phyloP scores from a whole-genome alignment of 2,797 vertebrate genomes.

The Anolis apletophallus region DNA sequence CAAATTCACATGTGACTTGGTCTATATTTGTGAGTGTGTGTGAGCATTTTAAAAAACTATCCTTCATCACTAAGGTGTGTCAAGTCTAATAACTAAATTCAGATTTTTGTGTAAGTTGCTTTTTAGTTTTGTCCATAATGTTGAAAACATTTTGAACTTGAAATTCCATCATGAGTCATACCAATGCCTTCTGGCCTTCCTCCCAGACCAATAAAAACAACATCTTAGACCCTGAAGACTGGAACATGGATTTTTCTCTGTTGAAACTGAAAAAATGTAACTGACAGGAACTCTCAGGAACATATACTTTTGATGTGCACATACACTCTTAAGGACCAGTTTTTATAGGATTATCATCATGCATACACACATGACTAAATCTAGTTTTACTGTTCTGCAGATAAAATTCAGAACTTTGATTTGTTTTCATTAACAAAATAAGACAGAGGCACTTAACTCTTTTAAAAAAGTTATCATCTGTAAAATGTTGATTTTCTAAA shows the following conservation, averaged over 20 bases:
- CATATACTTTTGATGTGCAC: slow-evolving; percentile 50
- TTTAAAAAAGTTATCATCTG: background rate
- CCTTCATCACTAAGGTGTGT: slow-evolving; percentile 19
- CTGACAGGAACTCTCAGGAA: slow-evolving; percentile 73
- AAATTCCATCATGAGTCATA: slow-evolving; percentile 76
- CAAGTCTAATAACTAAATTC: slow-evolving; percentile 61
- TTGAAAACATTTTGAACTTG: slow-evolving; percentile 75
- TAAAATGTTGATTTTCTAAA: background rate
- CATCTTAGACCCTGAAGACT: slow-evolving; percentile 67
- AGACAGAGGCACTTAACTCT: background rate
- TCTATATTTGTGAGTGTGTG: background rate
- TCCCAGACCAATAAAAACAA: slow-evolving; percentile 76
- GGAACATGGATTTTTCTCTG: slow-evolving; percentile 61
- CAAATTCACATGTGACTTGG: background rate
- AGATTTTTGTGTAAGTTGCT: slow-evolving; percentile 53
- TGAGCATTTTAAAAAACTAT: background rate
- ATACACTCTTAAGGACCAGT: slow-evolving; percentile 71
- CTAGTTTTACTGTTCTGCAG: slow-evolving; percentile 61
- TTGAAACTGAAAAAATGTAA: slow-evolving; percentile 74
- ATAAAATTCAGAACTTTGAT: slow-evolving; percentile 48
- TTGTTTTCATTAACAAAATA: slow-evolving; percentile 18
- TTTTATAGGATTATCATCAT: slow-evolving; percentile 76
- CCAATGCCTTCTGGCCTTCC: slow-evolving; percentile 75
- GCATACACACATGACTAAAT: slow-evolving; percentile 61
- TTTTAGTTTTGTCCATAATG: slow-evolving; percentile 62